phyloP scores from a whole-genome alignment of 2,797 vertebrate species.

The Kryptopterus vitreolus region DNA sequence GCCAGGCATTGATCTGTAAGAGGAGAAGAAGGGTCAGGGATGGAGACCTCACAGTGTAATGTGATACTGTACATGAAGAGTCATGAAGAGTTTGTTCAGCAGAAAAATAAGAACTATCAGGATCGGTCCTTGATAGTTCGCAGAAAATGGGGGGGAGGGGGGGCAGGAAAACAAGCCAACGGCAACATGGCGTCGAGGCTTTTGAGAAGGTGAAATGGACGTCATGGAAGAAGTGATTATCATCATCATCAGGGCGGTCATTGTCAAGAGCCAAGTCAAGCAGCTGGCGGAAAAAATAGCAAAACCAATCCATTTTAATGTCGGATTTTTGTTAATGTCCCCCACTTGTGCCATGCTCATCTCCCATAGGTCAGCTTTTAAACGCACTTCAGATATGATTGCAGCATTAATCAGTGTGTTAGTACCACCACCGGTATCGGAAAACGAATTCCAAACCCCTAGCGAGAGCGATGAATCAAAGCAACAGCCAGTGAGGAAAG shows the following conservation, averaged over 20 bases:
- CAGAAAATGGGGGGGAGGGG: neutral
- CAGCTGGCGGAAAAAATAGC: constrained; percentile 48
- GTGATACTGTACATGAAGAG: constrained; percentile 25
- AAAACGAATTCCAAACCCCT: constrained; percentile 51
- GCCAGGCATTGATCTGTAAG: constrained; percentile 88
- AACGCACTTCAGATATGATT: constrained; percentile 22
- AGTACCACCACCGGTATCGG: constrained; percentile 35
- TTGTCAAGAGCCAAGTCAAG: constrained; percentile 60
- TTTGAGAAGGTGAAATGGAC: constrained; percentile 28
- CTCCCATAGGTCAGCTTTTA: constrained; percentile 11
- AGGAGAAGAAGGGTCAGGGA: constrained; percentile 26
- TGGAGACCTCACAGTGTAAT: neutral
- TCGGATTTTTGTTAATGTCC: constrained; percentile 9
- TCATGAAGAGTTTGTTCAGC: constrained; percentile 5
- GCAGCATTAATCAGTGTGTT: constrained; percentile 20
- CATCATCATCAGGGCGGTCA: constrained; percentile 16
- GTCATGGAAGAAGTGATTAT: constrained; percentile 28
- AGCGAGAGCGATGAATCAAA: constrained; percentile 50
- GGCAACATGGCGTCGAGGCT: constrained; percentile 3
- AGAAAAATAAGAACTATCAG: constrained; percentile 40
- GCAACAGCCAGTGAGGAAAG: constrained; percentile 12
- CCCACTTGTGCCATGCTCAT: constrained; percentile 17
- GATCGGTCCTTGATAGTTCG: constrained; percentile 28
- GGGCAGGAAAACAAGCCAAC: neutral
- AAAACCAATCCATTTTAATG: constrained; percentile 52